Evolutionary conservation across 2,888 invertebrate species (phyloP), one percentile per base, ranked within the genome.

Genomic region (Trissoscelio sp.): DNA sequence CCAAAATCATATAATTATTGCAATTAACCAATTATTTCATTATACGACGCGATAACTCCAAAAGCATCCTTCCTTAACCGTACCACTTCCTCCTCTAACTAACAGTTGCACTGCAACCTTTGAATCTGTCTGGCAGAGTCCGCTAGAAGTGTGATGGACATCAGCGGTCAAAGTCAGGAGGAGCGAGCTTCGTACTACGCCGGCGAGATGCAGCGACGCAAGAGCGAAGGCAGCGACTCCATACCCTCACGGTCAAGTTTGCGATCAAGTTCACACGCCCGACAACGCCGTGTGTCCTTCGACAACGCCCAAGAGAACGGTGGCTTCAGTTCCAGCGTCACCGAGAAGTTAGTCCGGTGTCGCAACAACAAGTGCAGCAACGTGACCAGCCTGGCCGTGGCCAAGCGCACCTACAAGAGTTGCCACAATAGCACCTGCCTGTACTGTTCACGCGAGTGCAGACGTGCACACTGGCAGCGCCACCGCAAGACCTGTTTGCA

Each of bases 341-440:
- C 91, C 73, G 94, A 94, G 53, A 92, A 93, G 51, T 89, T 94
- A 88, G 93, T 96, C 85, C 94, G 94, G 85, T 97, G 97, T 91
- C 95, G 96, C 84, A 96, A 96, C 92, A 95, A 96, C 84, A 96
- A 96, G 90, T 97, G 97, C 92, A 93, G 93, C 85, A 94, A 95
- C 73, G 94, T 95, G 74, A 93, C 96, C 55, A 94, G 94, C 1
- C 91, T 96, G 72, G 93, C 94, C 77, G 96, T 97, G 86, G 98
- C 98, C 79, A 95, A 96, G 85, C 93, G 94, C 86, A 94, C 94
- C 87, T 98, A 95, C 93, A 98, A 98, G 91, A 96, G 96, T 86
- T 98, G 97, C 92, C 98, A 98, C 92, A 98, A 98, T 91, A 99
- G 99, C 92, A 96, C 96, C 85, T 97, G 97, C 88, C 95, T 96